Conservation (phyloP, 2,888 invertebrate species). For the Ischnus inquisitorius region DNA sequence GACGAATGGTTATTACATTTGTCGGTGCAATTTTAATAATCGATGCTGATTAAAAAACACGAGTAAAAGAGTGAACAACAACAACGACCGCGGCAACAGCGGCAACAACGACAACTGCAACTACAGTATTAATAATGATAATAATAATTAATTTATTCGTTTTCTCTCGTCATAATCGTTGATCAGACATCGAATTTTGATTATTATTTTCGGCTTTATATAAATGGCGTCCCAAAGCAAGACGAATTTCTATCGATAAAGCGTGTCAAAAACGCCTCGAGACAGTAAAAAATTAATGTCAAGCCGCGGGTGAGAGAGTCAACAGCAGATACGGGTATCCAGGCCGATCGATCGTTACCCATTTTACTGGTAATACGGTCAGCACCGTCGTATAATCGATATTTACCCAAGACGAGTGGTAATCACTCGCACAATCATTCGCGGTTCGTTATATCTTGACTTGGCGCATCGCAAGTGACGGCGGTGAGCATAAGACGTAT, state of each 20-base stretch:
- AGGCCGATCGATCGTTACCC: conserved; percentile 3
- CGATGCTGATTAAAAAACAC: too few relatives aligned
- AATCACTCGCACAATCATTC: conserved; percentile 27
- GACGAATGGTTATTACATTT: neutral
- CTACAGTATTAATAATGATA: too few relatives aligned
- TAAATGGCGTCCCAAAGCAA: too few relatives aligned
- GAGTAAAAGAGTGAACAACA: too few relatives aligned
- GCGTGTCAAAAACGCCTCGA: too few relatives aligned
- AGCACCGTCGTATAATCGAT: conserved; percentile 1
- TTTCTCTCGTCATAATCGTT: neutral
- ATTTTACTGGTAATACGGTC: neutral
- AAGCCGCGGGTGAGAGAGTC: neutral
- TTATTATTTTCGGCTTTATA: too few relatives aligned
- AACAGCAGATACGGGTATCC: neutral
- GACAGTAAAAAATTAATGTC: neutral
- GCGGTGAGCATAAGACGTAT: conserved; percentile 2
- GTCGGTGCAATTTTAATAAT: neutral
- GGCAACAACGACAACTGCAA: too few relatives aligned
- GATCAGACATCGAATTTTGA: too few relatives aligned
- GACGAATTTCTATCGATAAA: too few relatives aligned
- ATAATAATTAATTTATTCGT: neutral
- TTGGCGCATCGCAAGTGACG: neutral
- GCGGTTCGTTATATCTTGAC: conserved; percentile 21
- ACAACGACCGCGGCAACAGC: too few relatives aligned
- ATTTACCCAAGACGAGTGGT: conserved; percentile 29